Evolutionary conservation across 2,888 invertebrate genomes (phyloP).

Genomic region (Lepetodrilus schrolli): DNA sequence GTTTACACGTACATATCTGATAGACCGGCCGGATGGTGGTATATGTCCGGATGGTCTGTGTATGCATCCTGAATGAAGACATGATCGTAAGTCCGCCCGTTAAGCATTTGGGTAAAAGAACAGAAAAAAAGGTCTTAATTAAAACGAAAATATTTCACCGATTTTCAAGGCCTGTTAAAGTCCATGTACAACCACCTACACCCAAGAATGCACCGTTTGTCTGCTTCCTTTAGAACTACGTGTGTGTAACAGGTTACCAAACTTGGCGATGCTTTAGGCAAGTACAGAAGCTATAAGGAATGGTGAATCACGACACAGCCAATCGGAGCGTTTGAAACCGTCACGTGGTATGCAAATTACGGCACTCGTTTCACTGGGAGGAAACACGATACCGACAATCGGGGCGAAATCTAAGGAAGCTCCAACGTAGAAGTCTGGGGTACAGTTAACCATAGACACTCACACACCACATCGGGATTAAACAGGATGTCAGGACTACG

Average conservation of each 20-base stretch:
- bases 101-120: no score
- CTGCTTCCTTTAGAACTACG: background rate
- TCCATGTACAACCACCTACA: no score
- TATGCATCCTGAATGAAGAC: no score
- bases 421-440: background rate
- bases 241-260: constrained; percentile 8
- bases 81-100: no score
- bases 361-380: constrained; percentile 14
- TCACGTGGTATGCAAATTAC: constrained; percentile 38
- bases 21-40: no score
- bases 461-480: background rate
- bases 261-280: constrained; percentile 30
- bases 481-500: constrained; percentile 73
- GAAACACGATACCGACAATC: constrained; percentile 18
- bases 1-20: no score
- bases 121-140: no score
- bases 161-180: no score
- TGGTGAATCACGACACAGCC: constrained; percentile 36
- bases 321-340: constrained; percentile 6
- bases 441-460: background rate
- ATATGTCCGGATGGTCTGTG: no score
- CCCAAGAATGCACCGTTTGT: constrained; percentile 29
- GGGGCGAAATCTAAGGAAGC: background rate
- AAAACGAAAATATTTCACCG: no score
- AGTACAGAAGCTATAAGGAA: background rate